Evolutionary conservation across 2,113 vertebrate genomes (phyloP).

Genomic region (Dicerorhinus sumatrensis): DNA sequence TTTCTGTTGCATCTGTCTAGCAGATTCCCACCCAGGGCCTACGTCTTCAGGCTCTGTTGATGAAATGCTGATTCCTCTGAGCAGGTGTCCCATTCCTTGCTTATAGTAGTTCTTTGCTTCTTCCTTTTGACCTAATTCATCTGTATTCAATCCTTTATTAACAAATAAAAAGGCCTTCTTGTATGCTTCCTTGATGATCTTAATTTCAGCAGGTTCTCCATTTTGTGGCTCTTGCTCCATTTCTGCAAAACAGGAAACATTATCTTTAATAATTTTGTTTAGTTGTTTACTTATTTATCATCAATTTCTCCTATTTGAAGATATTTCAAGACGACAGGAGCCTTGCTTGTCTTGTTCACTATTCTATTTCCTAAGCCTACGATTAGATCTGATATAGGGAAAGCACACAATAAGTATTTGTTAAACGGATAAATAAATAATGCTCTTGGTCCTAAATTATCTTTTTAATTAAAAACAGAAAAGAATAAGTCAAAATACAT

Average conservation of each 20-base stretch:
- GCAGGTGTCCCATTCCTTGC: slow-evolving; percentile 92
- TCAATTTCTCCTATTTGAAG: not conserved
- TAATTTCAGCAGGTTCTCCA: slow-evolving; percentile 91
- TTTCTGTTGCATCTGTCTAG: slow-evolving; percentile 95
- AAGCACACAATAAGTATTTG: not conserved
- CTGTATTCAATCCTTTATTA: slow-evolving; percentile 92
- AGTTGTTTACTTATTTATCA: not conserved
- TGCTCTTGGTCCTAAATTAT: not conserved
- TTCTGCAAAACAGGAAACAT: slow-evolving; percentile 79
- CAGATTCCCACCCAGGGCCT: slow-evolving; percentile 92
- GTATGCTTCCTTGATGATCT: slow-evolving; percentile 95
- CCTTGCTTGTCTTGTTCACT: not conserved
- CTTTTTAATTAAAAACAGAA: not conserved
- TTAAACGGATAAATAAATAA: not conserved
- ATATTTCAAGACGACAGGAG: not conserved
- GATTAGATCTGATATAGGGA: not conserved
- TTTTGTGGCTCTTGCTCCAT: slow-evolving; percentile 91
- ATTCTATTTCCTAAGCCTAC: not conserved
- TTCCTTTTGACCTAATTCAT: slow-evolving; percentile 92
- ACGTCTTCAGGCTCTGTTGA: slow-evolving; percentile 85
- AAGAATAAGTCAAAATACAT: not conserved
- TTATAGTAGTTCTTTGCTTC: slow-evolving; percentile 92
- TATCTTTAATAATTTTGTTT: not conserved
- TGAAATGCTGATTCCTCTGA: slow-evolving; percentile 90
- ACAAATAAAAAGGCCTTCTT: slow-evolving; percentile 93